Conservation (phyloP, 2,113 vertebrate genomes). For the Archilochus colubris region DNA sequence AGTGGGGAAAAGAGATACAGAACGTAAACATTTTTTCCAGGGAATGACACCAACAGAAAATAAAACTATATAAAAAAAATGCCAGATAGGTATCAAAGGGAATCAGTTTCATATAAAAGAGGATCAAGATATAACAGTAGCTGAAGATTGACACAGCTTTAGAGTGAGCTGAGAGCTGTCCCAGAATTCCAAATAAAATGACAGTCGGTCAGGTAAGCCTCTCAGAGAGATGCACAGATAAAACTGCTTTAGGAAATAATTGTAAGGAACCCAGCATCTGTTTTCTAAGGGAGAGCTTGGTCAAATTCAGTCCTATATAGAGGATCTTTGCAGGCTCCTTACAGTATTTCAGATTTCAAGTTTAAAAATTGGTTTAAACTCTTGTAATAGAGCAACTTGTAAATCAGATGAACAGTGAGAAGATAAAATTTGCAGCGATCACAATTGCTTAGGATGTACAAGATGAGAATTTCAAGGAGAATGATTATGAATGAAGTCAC, state of each 20-base stretch:
- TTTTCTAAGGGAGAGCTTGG: neutral
- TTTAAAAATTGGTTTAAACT: neutral
- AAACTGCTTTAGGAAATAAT: slow-evolving; percentile 24
- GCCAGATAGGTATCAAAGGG: slow-evolving; percentile 35
- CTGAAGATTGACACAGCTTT: slow-evolving; percentile 63
- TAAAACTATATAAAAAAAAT: slow-evolving; percentile 27
- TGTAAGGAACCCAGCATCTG: neutral
- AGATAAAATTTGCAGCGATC: neutral
- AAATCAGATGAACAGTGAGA: neutral
- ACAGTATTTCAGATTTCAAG: neutral
- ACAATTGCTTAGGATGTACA: neutral
- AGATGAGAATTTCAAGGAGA: neutral
- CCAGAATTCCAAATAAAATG: slow-evolving; percentile 40
- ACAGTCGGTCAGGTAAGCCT: neutral
- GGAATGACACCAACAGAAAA: slow-evolving; percentile 46
- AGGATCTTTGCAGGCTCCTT: neutral
- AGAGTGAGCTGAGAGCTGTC: slow-evolving; percentile 33
- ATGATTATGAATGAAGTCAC: neutral
- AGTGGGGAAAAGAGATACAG: neutral
- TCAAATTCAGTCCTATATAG: neutral
- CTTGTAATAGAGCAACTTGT: neutral
- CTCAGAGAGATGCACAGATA: neutral
- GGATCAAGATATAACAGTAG: slow-evolving; percentile 58
- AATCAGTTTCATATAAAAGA: slow-evolving; percentile 61
- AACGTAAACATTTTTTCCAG: neutral